Evolutionary conservation across 2,888 invertebrate genomes (phyloP).

Genomic region (Quadroppia sp.): DNA sequence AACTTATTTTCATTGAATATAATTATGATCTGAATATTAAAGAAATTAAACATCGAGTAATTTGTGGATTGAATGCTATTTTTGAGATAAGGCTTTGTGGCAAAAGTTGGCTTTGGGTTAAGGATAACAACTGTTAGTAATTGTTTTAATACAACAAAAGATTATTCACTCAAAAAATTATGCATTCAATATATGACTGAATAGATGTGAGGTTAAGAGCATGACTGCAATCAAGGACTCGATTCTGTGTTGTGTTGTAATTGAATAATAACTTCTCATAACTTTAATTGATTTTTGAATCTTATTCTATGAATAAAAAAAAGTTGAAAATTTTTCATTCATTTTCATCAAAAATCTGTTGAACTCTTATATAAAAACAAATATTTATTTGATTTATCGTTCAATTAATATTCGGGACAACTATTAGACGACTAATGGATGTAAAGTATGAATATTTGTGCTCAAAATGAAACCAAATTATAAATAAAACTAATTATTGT

Average conservation of each 20-base stretch:
- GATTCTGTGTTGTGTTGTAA: too few relatives aligned
- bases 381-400: not conserved
- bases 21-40: not conserved
- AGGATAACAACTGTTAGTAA: not conserved
- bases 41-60: not conserved
- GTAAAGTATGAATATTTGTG: not conserved
- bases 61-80: not conserved
- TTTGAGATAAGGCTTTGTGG: not conserved
- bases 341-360: not conserved
- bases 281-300: too few relatives aligned
- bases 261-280: too few relatives aligned
- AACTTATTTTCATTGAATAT: not conserved
- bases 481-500: slow-evolving; percentile 1
- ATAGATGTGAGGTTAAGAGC: not conserved
- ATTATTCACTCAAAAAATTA: not conserved
- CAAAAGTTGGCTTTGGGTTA: not conserved
- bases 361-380: not conserved
- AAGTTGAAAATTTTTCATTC: too few relatives aligned
- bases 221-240: too few relatives aligned
- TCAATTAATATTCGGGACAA: not conserved
- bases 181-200: not conserved
- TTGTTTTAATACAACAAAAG: slow-evolving; percentile 7
- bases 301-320: too few relatives aligned
- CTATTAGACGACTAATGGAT: not conserved
- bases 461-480: not conserved